Percentiles rank a stretch among this genome's conserved stretches.
Conservation (phyloP, 2,888 invertebrate species). For the Drosophila cognata region DNA sequence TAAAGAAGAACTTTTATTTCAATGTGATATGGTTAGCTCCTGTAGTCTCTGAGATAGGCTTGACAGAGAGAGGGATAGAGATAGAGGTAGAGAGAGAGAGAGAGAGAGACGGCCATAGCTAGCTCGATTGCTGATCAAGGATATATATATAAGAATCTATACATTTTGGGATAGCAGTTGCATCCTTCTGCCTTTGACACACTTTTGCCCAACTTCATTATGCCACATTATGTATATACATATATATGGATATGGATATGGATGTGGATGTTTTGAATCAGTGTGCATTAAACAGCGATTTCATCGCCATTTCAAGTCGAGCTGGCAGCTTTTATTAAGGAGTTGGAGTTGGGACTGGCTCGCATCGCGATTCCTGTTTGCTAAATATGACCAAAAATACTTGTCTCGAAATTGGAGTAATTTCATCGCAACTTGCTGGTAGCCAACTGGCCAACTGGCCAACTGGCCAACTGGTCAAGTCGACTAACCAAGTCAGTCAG, state of each 20-base stretch:
- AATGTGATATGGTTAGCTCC: no score
- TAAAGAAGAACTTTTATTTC: neutral
- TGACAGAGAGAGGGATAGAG: neutral
- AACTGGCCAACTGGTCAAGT: neutral
- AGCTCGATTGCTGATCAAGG: neutral
- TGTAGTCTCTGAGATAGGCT: no score
- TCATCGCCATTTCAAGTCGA: slow-evolving; percentile 81
- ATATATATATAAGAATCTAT: neutral
- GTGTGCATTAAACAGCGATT: slow-evolving; percentile 69
- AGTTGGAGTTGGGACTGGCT: neutral
- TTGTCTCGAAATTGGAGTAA: slow-evolving; percentile 82
- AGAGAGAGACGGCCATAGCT: neutral
- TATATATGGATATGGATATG: neutral
- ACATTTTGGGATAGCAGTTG: neutral
- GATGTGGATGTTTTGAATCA: slow-evolving; percentile 20
- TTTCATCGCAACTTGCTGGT: slow-evolving; percentile 61
- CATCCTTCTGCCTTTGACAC: neutral
- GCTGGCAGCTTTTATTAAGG: slow-evolving; percentile 41
- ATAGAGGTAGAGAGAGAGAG: neutral
- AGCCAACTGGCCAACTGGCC: slow-evolving; percentile 20
- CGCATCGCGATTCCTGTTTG: slow-evolving; percentile 69
- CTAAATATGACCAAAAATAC: slow-evolving; percentile 82
- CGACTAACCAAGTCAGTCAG: neutral
- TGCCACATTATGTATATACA: neutral
- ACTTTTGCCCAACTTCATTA: neutral